Evolutionary conservation across 1,140 invertebrate genomes (phyloP).

Genomic region (Anastatus disparis): DNA sequence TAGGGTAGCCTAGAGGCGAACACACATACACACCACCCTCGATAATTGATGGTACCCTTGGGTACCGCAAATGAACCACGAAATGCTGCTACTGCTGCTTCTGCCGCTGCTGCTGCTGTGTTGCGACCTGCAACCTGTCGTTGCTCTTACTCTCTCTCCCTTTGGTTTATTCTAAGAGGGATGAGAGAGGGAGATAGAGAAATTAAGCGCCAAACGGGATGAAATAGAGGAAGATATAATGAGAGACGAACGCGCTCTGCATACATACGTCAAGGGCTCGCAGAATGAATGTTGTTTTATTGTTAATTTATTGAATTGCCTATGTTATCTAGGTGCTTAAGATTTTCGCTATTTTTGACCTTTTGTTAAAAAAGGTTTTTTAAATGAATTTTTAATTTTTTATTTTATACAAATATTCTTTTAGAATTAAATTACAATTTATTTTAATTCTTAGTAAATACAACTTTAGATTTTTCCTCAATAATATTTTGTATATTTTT

Average conservation of each 20-base stretch:
- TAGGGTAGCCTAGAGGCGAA: conserved; percentile 40
- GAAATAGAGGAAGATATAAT: conserved; percentile 31
- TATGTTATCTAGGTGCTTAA: background rate
- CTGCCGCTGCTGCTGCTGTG: conserved; percentile 44
- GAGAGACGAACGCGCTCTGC: background rate
- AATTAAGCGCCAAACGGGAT: conserved; percentile 26
- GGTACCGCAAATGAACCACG: conserved; percentile 69
- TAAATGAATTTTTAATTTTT: too few relatives aligned
- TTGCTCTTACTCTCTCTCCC: conserved; percentile 44
- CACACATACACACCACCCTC: too few relatives aligned
- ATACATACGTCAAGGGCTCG: background rate
- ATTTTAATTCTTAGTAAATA: too few relatives aligned
- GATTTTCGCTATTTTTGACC: background rate
- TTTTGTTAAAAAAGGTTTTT: too few relatives aligned
- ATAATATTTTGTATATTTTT: too few relatives aligned
- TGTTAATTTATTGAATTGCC: conserved; percentile 20
- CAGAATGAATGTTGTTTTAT: conserved; percentile 4
- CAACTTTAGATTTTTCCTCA: too few relatives aligned
- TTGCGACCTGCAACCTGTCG: conserved; percentile 65
- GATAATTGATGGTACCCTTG: conserved; percentile 68
- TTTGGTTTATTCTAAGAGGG: background rate
- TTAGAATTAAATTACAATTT: too few relatives aligned
- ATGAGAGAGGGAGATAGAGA: conserved; percentile 26
- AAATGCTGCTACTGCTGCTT: conserved; percentile 60
- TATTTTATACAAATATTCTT: too few relatives aligned